Conservation (phyloP, 1,140 invertebrate species). For the Melipona quadrifasciata region DNA sequence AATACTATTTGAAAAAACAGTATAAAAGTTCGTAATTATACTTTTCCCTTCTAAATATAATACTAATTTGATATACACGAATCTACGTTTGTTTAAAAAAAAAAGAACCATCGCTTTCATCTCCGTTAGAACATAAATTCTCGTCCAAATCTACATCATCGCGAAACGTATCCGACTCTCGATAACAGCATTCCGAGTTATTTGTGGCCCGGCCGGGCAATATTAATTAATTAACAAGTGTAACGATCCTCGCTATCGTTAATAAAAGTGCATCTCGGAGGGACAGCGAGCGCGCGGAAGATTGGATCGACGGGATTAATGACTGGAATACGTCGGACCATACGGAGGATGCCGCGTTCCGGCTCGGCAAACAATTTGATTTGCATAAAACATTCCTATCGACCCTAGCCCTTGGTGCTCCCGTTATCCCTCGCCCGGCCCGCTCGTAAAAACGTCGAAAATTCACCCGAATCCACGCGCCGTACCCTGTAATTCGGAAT, state of each 20-base stretch:
- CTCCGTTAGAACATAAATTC: too few relatives aligned
- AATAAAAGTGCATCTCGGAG: background rate
- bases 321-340: slow-evolving; percentile 37
- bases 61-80: too few relatives aligned
- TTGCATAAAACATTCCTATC: slow-evolving; percentile 54
- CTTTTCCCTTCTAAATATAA: too few relatives aligned
- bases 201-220: background rate
- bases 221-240: slow-evolving; percentile 44
- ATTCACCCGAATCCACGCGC: slow-evolving; percentile 14
- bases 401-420: background rate
- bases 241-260: slow-evolving; percentile 15
- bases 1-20: too few relatives aligned
- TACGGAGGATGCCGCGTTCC: slow-evolving; percentile 15
- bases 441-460: slow-evolving; percentile 42
- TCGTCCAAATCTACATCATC: background rate
- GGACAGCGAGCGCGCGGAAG: slow-evolving; percentile 1
- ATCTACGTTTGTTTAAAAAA: too few relatives aligned
- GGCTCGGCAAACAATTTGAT: slow-evolving; percentile 53
- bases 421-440: background rate
- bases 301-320: slow-evolving; percentile 55
- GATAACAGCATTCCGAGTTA: background rate
- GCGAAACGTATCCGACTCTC: background rate
- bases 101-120: too few relatives aligned
- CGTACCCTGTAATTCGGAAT: slow-evolving; percentile 25
- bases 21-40: too few relatives aligned